Conservation (phyloP, 1,140 invertebrate genomes). For the Caerostris extrusa region DNA sequence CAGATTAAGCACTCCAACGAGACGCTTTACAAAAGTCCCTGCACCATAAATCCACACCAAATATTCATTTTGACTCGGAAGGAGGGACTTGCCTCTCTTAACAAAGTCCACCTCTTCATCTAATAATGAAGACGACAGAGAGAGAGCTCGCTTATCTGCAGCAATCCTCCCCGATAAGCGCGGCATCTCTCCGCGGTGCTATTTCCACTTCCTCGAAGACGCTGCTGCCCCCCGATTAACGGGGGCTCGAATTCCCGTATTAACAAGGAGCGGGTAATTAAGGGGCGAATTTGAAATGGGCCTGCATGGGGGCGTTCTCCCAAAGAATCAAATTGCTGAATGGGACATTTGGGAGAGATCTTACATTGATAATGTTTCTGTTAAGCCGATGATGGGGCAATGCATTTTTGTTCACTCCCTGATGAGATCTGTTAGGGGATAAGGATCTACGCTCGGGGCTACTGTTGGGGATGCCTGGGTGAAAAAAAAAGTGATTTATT, state of each 20-base stretch:
- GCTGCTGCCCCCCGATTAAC: constrained; percentile 3
- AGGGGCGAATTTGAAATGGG: constrained; percentile 50
- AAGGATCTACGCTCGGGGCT: neutral
- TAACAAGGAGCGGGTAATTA: constrained; percentile 57
- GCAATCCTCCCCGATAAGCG: neutral
- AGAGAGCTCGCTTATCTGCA: constrained; percentile 27
- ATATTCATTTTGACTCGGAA: neutral
- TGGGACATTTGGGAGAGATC: constrained; percentile 62
- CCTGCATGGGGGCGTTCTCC: constrained; percentile 21
- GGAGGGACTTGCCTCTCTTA: neutral
- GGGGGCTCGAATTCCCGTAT: constrained; percentile 15
- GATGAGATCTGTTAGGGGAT: neutral
- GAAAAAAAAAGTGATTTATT: neutral
- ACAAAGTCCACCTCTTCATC: neutral
- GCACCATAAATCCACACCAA: neutral
- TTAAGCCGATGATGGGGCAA: constrained; percentile 31
- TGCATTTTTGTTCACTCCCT: neutral
- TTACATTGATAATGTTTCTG: constrained; percentile 51
- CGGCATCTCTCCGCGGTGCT: constrained; percentile 9
- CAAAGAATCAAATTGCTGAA: constrained; percentile 50
- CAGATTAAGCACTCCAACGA: neutral
- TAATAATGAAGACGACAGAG: constrained; percentile 16
- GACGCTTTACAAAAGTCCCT: neutral
- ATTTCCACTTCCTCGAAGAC: constrained; percentile 44
- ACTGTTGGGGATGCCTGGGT: too few species aligned